Percentiles rank a stretch among this genome's conserved stretches.
Conservation (phyloP, 2,888 invertebrate genomes). For the Heliconius ethilla region DNA sequence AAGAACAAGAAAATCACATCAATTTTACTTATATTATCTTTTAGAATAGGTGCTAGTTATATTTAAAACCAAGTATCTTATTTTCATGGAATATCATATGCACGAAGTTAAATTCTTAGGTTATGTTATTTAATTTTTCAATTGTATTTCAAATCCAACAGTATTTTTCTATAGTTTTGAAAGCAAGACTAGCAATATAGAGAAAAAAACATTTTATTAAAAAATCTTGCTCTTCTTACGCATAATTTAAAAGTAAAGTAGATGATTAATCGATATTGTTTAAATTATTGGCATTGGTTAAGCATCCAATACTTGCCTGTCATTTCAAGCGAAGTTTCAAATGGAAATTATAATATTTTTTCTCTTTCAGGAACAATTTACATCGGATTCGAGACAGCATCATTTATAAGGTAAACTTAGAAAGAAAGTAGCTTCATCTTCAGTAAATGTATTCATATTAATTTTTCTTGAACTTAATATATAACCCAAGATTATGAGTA, state of each 20-base stretch:
- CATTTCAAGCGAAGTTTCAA: conserved; percentile 5
- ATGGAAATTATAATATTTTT: not conserved
- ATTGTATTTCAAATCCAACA: too few relatives aligned
- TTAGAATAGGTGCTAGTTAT: not conserved
- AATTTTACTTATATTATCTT: not conserved
- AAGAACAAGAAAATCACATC: conserved; percentile 21
- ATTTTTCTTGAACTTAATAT: conserved; percentile 30
- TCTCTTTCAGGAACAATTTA: conserved; percentile 23
- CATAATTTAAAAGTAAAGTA: not conserved
- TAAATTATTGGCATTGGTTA: too few relatives aligned
- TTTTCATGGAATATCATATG: not conserved
- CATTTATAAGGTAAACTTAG: conserved; percentile 31
- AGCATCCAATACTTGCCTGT: not conserved
- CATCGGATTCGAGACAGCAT: conserved; percentile 16
- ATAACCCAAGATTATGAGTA: conserved; percentile 37
- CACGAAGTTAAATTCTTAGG: not conserved
- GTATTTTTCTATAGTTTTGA: too few relatives aligned
- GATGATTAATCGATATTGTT: not conserved
- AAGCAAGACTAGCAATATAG: not conserved
- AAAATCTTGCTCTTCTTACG: not conserved
- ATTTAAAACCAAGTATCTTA: not conserved
- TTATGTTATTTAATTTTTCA: not conserved
- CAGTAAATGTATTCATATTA: conserved; percentile 30
- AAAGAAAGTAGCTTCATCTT: not conserved
- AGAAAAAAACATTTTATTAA: not conserved